Conservation (phyloP, 2,888 invertebrate species). For the Hydrotaea diabolus region DNA sequence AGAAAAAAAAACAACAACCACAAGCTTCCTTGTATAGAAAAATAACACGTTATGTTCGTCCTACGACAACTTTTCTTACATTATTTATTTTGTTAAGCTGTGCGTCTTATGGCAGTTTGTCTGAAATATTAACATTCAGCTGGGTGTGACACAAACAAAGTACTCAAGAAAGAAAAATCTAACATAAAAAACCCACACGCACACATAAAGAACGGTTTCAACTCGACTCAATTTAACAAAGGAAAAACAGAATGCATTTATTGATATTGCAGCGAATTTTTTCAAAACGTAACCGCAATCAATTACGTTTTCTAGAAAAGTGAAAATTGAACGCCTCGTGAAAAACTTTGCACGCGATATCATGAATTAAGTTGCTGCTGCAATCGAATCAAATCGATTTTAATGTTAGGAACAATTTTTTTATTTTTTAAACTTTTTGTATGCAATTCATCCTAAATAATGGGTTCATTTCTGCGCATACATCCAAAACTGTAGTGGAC, state of each 20-base stretch:
- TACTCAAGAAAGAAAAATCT: slow-evolving; percentile 33
- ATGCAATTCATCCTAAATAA: too few relatives aligned
- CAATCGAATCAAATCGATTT: too few relatives aligned
- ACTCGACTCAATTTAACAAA: slow-evolving; percentile 11
- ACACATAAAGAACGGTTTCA: slow-evolving; percentile 49
- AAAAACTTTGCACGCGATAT: too few relatives aligned
- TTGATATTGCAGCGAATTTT: slow-evolving; percentile 36
- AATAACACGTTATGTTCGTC: slow-evolving; percentile 61
- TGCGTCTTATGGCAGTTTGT: slow-evolving; percentile 70
- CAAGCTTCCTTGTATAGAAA: slow-evolving; percentile 35
- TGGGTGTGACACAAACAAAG: slow-evolving; percentile 73
- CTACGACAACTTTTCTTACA: slow-evolving; percentile 13
- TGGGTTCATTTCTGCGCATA: background rate
- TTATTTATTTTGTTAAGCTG: slow-evolving; percentile 16
- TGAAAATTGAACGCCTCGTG: too few relatives aligned
- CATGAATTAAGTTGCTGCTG: too few relatives aligned
- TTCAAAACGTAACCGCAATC: background rate
- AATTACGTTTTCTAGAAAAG: too few relatives aligned
- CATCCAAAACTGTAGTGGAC: background rate
- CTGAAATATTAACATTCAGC: slow-evolving; percentile 74
- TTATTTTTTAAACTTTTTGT: too few relatives aligned
- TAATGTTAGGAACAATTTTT: too few relatives aligned
- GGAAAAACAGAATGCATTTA: slow-evolving; percentile 48
- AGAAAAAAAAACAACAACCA: background rate
- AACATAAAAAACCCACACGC: slow-evolving; percentile 19